Conservation (phyloP, 2,113 vertebrate species). For the Corythaixoides concolor region DNA sequence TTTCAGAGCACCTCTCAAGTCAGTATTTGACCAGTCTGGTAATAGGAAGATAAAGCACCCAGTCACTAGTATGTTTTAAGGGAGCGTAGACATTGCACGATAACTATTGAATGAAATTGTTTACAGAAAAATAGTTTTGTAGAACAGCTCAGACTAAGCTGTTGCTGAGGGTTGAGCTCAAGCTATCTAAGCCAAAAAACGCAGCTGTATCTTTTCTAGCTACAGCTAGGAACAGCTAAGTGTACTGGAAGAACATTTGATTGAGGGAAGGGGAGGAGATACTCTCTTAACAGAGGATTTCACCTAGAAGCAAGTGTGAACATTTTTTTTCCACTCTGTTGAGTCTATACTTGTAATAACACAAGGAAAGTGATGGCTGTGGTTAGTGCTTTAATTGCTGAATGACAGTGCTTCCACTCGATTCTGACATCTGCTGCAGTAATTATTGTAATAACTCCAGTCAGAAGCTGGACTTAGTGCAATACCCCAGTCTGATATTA, state of each 20-base stretch:
- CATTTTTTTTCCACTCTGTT: slow-evolving; percentile 8
- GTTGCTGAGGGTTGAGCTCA: slow-evolving; percentile 13
- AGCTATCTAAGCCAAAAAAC: slow-evolving; percentile 32
- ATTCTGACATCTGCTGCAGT: background rate
- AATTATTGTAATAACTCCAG: background rate
- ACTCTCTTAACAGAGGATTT: background rate
- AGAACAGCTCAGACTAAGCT: slow-evolving; percentile 56
- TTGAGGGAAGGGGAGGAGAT: background rate
- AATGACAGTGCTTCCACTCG: background rate
- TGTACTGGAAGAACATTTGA: slow-evolving; percentile 64
- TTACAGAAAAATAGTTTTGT: slow-evolving; percentile 59
- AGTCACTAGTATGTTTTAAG: slow-evolving; percentile 9
- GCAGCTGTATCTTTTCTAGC: slow-evolving; percentile 74
- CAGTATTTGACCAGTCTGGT: background rate
- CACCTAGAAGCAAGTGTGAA: slow-evolving; percentile 36
- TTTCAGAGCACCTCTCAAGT: background rate
- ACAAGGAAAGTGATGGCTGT: background rate
- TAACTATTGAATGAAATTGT: slow-evolving; percentile 61
- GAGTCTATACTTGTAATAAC: slow-evolving; percentile 26
- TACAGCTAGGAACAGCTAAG: slow-evolving; percentile 54
- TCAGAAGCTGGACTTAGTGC: background rate
- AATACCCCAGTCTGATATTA: background rate
- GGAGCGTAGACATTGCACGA: background rate
- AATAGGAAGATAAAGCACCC: background rate
- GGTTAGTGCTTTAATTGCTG: background rate